phyloP scores from a whole-genome alignment of 1,140 invertebrate species.

The Drosophila asahinai region DNA sequence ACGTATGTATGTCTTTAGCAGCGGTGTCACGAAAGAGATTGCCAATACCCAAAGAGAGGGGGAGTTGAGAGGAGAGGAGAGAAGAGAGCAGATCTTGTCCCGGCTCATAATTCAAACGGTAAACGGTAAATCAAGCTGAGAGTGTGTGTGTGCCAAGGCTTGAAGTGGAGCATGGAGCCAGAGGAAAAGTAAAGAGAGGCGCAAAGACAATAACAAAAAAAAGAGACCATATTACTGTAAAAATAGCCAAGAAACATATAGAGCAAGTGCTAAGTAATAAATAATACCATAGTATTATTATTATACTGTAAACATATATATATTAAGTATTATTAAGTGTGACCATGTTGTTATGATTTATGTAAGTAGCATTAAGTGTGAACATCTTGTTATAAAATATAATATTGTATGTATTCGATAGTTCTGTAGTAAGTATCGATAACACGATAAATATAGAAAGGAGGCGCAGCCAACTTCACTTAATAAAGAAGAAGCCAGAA shows the following conservation, averaged over 20 bases:
- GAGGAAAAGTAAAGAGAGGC: neutral
- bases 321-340: too few species aligned
- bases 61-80: neutral
- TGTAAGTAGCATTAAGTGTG: too few species aligned
- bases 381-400: too few species aligned
- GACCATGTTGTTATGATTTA: too few species aligned
- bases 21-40: conserved; percentile 45
- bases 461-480: too few species aligned
- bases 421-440: too few species aligned
- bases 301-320: too few species aligned
- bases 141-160: conserved; percentile 1
- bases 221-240: neutral
- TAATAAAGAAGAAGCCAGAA: too few species aligned
- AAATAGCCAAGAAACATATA: conserved; percentile 4
- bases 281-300: too few species aligned
- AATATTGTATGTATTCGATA: too few species aligned
- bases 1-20: conserved; percentile 6
- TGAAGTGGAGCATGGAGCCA: neutral
- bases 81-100: conserved; percentile 6
- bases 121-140: conserved; percentile 69
- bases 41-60: conserved; percentile 18
- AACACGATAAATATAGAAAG: too few species aligned
- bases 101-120: conserved; percentile 56
- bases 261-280: neutral
- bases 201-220: conserved; percentile 24